Base-by-base conservation (phyloP, 2,797 vertebrate species). In the Ambastaia sidthimunki region DNA sequence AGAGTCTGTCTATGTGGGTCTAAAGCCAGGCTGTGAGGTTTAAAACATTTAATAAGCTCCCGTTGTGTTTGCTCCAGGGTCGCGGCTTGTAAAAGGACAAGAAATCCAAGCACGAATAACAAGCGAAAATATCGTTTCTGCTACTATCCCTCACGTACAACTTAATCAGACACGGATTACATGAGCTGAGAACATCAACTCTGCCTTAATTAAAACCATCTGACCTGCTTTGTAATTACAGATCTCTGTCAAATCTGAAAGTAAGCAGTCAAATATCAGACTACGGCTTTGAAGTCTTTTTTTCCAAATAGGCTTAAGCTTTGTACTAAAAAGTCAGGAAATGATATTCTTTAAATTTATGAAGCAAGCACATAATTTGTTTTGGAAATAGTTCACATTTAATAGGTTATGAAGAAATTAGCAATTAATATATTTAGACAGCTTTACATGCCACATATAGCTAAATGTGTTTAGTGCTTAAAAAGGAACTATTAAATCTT, bases 131-230 rank as follows among this genome's bases (percentile, higher is more conserved):
- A 54, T 19, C 67, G n/a, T 21, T 71, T 21, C 54, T 62, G 78
- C 48, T 59, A 41, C 80, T 71, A 41, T 82, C 57, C 74, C 71
- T 75, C 71, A 76, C 60, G 44, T 73, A 55, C 47, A 54, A 28
- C 75, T 83, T 69, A 84, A 81, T 81, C 76, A 81, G 76, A 62
- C 54, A 59, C 34, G 71, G 78, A 84, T 83, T 86, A 80, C 78
- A 80, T 41, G 37, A 66, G 75, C 63, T 34, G 34, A 52, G 55
- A 73, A 73, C 63, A 75, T 77, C 68, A 68, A 67, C 76, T 81
- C 59, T 68, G 21, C 41, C 52, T 76, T 75, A 78, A 82, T 85
- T 86, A 80, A 85, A 81, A 79, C 60, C 77, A 71, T 62, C 78
- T 76, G 71, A 76, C 78, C 83, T 62, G 52, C 76, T 83, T 66